Conservation (phyloP, 2,888 invertebrate species). For the Phortica magna region DNA sequence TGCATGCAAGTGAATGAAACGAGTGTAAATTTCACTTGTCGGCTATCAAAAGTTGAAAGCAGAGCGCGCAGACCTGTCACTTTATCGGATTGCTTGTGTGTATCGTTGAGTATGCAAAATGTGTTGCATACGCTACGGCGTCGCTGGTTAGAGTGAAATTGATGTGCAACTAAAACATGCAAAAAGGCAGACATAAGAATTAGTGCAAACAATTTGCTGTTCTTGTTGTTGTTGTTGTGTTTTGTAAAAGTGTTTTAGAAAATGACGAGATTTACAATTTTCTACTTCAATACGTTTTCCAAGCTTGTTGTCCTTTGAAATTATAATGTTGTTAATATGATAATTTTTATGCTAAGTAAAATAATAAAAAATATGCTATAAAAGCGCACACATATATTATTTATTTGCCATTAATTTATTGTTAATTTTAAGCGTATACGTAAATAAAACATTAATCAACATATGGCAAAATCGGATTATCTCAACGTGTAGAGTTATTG, state of each 20-base stretch:
- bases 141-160: background rate
- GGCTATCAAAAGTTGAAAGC: constrained; percentile 19
- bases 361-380: background rate
- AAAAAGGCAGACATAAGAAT: too few relatives aligned
- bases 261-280: too few relatives aligned
- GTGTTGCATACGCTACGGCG: background rate
- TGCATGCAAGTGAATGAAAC: constrained; percentile 14
- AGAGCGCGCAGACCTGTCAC: background rate
- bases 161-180: background rate
- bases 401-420: too few relatives aligned
- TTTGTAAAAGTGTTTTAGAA: too few relatives aligned
- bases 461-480: constrained; percentile 1
- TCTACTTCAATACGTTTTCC: too few relatives aligned
- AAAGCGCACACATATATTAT: background rate
- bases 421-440: too few relatives aligned
- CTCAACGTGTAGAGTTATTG: background rate
- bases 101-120: background rate
- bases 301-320: too few relatives aligned
- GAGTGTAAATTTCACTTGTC: constrained; percentile 23
- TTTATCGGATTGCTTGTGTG: background rate
- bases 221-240: too few relatives aligned
- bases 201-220: too few relatives aligned
- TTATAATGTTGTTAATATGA: too few relatives aligned
- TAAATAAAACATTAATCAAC: background rate
- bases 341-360: background rate